Conservation (phyloP, 2,113 vertebrate genomes). For the Macaca mulatta region DNA sequence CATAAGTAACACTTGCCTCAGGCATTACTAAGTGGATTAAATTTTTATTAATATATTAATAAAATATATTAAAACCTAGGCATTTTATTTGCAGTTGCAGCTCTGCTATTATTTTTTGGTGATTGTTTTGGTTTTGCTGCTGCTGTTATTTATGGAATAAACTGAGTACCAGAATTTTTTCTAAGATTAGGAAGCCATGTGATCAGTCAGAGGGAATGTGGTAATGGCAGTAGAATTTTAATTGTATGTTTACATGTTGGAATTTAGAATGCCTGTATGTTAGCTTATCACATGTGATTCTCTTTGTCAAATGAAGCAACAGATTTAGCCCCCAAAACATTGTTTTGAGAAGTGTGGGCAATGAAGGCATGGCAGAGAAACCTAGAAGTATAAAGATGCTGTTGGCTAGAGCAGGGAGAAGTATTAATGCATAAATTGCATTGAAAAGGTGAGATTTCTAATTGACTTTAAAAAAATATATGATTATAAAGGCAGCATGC, state of each 20-base stretch:
- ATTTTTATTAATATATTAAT: neutral
- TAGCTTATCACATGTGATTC: neutral
- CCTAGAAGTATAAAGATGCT: neutral
- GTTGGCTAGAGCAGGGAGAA: neutral
- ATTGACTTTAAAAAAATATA: neutral
- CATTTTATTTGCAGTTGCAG: neutral
- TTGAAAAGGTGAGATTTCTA: neutral
- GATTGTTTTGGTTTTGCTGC: conserved; percentile 5
- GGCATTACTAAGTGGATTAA: neutral
- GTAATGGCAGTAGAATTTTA: neutral
- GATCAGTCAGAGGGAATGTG: neutral
- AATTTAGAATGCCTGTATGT: neutral
- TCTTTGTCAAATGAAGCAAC: neutral
- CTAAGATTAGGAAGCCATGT: neutral
- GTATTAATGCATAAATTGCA: neutral
- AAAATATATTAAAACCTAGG: neutral
- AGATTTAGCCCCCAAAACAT: neutral
- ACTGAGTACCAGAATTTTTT: neutral
- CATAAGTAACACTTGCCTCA: neutral
- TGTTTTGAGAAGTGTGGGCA: neutral
- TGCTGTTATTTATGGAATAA: neutral
- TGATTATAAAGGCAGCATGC: neutral
- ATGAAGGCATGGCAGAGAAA: neutral
- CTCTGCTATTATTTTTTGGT: neutral
- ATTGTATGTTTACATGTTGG: neutral